phyloP scores from a whole-genome alignment of 2,888 invertebrate genomes.

The Leptarthrus brevirostris region DNA sequence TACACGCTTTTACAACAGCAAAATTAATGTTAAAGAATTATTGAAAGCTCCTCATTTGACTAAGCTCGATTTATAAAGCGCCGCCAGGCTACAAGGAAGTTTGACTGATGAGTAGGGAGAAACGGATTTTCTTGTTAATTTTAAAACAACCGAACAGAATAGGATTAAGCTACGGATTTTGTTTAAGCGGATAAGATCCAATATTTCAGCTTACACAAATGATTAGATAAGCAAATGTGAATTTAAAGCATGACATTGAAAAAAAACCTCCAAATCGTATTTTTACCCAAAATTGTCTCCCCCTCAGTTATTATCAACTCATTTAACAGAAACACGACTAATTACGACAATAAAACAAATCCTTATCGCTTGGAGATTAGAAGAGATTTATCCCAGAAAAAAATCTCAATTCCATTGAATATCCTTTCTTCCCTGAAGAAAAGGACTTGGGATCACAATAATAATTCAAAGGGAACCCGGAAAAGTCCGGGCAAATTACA shows the following conservation, averaged over 20 bases:
- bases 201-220: too few relatives aligned
- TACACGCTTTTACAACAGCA: not conserved
- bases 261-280: too few relatives aligned
- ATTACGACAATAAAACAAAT: conserved; percentile 34
- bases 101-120: not conserved
- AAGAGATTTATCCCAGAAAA: conserved; percentile 9
- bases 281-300: too few relatives aligned
- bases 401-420: not conserved
- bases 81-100: too few relatives aligned
- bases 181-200: too few relatives aligned
- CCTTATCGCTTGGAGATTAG: conserved; percentile 17
- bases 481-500: conserved; percentile 20
- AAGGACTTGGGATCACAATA: too few relatives aligned
- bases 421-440: too few relatives aligned
- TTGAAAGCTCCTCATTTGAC: conserved; percentile 25
- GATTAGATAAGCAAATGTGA: too few relatives aligned
- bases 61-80: too few relatives aligned
- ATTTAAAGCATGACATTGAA: too few relatives aligned
- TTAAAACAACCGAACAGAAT: conserved; percentile 13
- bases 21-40: conserved; percentile 24
- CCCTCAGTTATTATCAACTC: not conserved
- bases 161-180: too few relatives aligned
- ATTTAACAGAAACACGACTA: conserved; percentile 13
- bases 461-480: conserved; percentile 4
- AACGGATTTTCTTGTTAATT: conserved; percentile 18